Base-by-base conservation (phyloP, 2,888 invertebrate genomes). In the Brachypalpus laphriformis region DNA sequence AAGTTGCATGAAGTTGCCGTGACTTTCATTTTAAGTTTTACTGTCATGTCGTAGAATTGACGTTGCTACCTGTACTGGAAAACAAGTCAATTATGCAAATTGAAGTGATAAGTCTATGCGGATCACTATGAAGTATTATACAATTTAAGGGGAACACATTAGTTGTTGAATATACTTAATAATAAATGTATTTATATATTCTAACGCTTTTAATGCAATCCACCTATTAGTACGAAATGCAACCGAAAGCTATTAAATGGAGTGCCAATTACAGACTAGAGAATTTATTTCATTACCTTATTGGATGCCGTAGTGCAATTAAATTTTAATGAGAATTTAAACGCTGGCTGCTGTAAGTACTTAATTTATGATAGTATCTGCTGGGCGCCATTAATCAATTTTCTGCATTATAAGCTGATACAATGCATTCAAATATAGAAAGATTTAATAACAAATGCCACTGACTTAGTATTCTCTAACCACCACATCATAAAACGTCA, bases 61-160 rank as follows among this genome's bases (percentile, higher is more conserved):
- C n/a, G n/a, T n/a, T n/a, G n/a, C n/a, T 31, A n/a, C n/a, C 9
- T 45, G 31, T 47, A 6, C 22, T 54, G 4, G 28, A 28, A 70
- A 56, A 70, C 68, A 31, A 70, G 68, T 70, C 68, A 56, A 70
- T 70, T 70, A 70, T 70, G 68, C 42, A 56, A 70, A 70, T 70
- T 14, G 0, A 66, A 9, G 25, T 16, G 2, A 51, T 66, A 51
- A 66, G 51, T 66, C 40, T 11, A 51, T 51, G 37, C 11, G 14
- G 34, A 25, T 16, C 40, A 25, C 11, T 2, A 45, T 49, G n/a
- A 28, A 20, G 7, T 47, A 31, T 31, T 25, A 25, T 25, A 5
- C 25, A 25, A 25, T 25, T 25, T 25, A 25, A 25, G 5, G 3
- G 25, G 25, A 25, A 25, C 5, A 25, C 5, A 25, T 25, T 25